These are phyloP conservation scores for Mystacides longicornis DNA, from an alignment of 2,888 invertebrate genomes.

Conservation along the genomic window DNA sequence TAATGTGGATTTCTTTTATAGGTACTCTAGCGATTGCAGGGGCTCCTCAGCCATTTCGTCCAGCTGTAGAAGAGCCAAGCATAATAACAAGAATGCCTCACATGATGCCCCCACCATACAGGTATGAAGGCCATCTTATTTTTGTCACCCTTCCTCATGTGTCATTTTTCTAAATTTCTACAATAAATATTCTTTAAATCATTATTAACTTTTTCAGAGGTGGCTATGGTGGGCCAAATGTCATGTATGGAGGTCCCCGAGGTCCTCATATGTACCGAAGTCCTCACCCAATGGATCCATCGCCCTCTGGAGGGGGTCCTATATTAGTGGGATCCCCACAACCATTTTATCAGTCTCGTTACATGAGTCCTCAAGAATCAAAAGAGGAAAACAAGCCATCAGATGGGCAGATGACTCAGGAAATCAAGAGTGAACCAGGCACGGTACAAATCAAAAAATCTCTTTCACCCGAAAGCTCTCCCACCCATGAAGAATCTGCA, in stretches of 20 bases:
- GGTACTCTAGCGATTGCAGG: slow-evolving; percentile 47
- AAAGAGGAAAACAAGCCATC: slow-evolving; percentile 21
- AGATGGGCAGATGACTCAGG: slow-evolving; percentile 30
- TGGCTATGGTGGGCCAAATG: slow-evolving; percentile 18
- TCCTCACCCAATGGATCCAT: slow-evolving; percentile 35
- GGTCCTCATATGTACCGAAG: slow-evolving; percentile 31
- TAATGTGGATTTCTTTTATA: slow-evolving; percentile 15
- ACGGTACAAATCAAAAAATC: slow-evolving; percentile 17
- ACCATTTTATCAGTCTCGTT: slow-evolving; percentile 25
- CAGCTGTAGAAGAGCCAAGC: slow-evolving; percentile 44
- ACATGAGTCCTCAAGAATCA: slow-evolving; percentile 21
- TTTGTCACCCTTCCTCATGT: background rate
- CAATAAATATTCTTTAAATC: background rate
- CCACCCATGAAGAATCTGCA: slow-evolving; percentile 5
- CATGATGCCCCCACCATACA: slow-evolving; percentile 46
- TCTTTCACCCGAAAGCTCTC: slow-evolving; percentile 20
- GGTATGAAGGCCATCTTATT: slow-evolving; percentile 30
- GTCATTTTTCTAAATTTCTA: background rate
- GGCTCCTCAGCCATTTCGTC: slow-evolving; percentile 47
- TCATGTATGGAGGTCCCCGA: slow-evolving; percentile 31
- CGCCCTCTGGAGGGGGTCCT: slow-evolving; percentile 32
- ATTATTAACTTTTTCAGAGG: slow-evolving; percentile 12
- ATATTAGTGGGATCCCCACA: slow-evolving; percentile 22
- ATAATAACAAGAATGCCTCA: slow-evolving; percentile 48
- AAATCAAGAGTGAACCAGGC: slow-evolving; percentile 43